Conservation (phyloP, 2,113 vertebrate genomes). For the Choloepus hoffmanni region DNA sequence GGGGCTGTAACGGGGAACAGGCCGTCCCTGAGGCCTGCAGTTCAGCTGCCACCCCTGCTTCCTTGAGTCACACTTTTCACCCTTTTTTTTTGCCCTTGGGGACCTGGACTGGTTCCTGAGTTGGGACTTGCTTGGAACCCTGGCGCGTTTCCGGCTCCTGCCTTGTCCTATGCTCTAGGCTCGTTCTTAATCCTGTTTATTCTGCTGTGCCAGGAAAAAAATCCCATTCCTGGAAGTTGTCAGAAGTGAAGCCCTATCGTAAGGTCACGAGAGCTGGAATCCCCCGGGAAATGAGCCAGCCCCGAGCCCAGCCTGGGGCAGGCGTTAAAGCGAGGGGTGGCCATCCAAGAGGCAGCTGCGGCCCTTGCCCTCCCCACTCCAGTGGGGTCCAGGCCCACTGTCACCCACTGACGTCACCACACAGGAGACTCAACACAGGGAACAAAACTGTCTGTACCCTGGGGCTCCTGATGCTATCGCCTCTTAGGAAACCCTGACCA, state of each 20-base stretch:
- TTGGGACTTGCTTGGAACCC: no score
- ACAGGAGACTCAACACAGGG: not conserved
- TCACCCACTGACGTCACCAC: not conserved
- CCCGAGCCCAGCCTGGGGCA: not conserved
- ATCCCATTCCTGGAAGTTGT: not conserved
- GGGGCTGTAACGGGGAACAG: no score
- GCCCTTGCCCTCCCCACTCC: not conserved
- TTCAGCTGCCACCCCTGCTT: no score
- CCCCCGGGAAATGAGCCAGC: not conserved
- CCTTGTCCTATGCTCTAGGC: not conserved
- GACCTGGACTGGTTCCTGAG: no score
- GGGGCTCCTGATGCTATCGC: not conserved
- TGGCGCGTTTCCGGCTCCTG: no score
- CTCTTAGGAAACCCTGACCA: conserved; percentile 7
- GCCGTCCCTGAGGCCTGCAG: no score
- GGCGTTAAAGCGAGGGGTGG: no score
- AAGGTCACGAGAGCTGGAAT: not conserved
- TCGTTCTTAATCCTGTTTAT: not conserved
- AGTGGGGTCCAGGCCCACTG: not conserved
- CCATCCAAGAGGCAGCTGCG: not conserved
- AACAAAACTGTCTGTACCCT: conserved; percentile 60
- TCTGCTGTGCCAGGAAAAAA: not conserved
- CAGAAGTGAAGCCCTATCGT: not conserved
- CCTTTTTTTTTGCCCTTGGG: no score
- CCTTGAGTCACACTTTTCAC: no score